These are phyloP conservation scores for Apamea monoglypha DNA, from an alignment of 2,888 invertebrate genomes.

Conservation along the genomic window DNA sequence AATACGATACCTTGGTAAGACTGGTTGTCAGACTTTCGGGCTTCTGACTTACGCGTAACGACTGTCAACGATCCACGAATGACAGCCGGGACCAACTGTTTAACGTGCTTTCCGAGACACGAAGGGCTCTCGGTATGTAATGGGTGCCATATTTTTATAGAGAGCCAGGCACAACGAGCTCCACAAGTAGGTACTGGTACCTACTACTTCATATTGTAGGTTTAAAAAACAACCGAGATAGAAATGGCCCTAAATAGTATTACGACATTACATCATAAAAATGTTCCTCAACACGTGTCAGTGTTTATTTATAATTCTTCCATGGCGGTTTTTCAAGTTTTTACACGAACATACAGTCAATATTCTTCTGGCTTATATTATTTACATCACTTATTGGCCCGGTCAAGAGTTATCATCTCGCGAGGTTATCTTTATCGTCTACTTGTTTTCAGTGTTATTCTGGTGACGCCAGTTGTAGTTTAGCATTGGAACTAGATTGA, in stretches of 20 bases:
- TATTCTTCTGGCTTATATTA: constrained; percentile 65
- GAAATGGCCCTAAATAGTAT: not conserved
- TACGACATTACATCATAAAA: not conserved
- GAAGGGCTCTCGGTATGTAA: too few species aligned
- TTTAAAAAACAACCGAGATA: not conserved
- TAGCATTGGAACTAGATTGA: constrained; percentile 63
- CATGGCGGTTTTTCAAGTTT: constrained; percentile 27
- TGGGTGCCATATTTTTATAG: not conserved
- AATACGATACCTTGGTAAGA: too few species aligned
- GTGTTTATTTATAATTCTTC: constrained; percentile 26
- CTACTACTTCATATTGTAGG: not conserved
- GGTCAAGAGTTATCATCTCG: constrained; percentile 81
- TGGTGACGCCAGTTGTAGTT: constrained; percentile 69
- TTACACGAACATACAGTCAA: constrained; percentile 21
- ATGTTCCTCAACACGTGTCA: not conserved
- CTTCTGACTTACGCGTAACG: too few species aligned
- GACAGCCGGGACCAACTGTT: too few species aligned
- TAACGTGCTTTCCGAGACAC: too few species aligned
- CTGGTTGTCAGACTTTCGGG: too few species aligned
- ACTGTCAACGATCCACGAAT: too few species aligned
- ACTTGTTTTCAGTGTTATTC: constrained; percentile 72
- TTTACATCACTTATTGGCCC: constrained; percentile 82
- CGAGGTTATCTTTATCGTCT: constrained; percentile 80
- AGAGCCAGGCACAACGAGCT: not conserved
- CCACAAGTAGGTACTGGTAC: not conserved